A percentile compares a stretch with the other conserved stretches of the same genome.
Evolutionary conservation across 92 coral and sea anemone species (phyloP).

Genomic region (Paramuricea clavata): DNA sequence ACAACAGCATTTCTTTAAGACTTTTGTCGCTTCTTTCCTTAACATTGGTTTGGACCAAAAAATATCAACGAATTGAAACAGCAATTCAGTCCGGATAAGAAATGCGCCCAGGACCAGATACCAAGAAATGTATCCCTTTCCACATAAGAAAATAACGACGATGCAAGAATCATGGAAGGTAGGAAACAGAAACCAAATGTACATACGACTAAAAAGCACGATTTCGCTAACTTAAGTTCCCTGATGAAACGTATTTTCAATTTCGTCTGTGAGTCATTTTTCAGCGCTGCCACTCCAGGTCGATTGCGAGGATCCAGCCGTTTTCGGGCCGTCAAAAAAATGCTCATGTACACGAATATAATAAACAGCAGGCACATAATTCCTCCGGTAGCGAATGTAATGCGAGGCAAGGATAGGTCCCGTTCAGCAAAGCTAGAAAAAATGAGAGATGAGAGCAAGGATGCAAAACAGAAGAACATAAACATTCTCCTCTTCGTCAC

Average conservation of each 20-base stretch:
- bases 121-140: neutral
- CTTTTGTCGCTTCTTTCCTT: neutral
- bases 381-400: too few relatives aligned
- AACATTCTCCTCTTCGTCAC: neutral
- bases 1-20: neutral
- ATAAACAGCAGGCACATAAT: neutral
- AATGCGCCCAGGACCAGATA: slow-evolving; percentile 48
- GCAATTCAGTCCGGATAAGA: slow-evolving; percentile 45
- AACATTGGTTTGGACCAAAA: neutral
- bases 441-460: neutral
- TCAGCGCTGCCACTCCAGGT: neutral
- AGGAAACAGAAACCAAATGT: neutral
- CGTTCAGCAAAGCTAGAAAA: too few relatives aligned
- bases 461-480: neutral
- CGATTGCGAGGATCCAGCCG: neutral
- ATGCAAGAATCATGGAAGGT: neutral
- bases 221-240: neutral
- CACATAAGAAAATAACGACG: neutral
- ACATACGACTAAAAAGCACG: neutral
- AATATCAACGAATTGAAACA: neutral
- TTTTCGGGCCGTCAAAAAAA: neutral
- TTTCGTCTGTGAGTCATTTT: neutral
- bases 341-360: neutral
- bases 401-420: too few relatives aligned
- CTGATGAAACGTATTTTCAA: neutral